These are phyloP conservation scores for Chunga burmeisteri DNA, from an alignment of 2,113 vertebrate species.

Conservation along the genomic window DNA sequence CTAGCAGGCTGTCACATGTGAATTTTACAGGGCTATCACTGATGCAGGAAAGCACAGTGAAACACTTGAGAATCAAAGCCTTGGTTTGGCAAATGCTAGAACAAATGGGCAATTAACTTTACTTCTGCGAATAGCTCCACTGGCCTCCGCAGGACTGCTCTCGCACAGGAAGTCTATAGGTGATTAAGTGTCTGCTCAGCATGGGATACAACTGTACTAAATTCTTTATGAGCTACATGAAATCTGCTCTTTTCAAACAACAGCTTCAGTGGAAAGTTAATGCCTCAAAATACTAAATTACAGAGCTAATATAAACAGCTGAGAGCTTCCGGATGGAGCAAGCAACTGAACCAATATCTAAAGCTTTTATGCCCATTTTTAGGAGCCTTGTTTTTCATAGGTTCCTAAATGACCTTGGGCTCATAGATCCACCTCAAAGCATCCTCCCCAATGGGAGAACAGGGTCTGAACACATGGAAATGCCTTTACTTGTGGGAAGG, in stretches of 20 bases:
- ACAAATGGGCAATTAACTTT: constrained; percentile 46
- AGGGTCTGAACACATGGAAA: neutral
- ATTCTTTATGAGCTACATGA: constrained; percentile 52
- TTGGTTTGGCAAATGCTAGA: constrained; percentile 31
- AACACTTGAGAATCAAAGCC: constrained; percentile 45
- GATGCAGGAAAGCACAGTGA: neutral
- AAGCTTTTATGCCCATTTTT: neutral
- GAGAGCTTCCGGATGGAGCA: constrained; percentile 22
- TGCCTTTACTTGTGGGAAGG: neutral
- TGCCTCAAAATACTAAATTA: constrained; percentile 49
- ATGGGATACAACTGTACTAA: constrained; percentile 44
- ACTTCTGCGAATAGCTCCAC: neutral
- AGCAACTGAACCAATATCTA: neutral
- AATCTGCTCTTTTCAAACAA: constrained; percentile 50
- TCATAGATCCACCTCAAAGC: neutral
- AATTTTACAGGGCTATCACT: neutral
- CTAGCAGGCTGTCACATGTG: constrained; percentile 9
- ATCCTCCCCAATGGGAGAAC: neutral
- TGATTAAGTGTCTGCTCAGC: constrained; percentile 61
- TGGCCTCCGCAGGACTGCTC: neutral
- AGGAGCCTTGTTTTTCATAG: neutral
- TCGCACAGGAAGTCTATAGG: constrained; percentile 37
- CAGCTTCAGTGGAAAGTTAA: constrained; percentile 20
- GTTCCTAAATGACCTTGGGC: neutral
- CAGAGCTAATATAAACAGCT: constrained; percentile 51